Evolutionary conservation across 2,888 invertebrate species (phyloP).

Genomic region (Tetrapedia diversipes): DNA sequence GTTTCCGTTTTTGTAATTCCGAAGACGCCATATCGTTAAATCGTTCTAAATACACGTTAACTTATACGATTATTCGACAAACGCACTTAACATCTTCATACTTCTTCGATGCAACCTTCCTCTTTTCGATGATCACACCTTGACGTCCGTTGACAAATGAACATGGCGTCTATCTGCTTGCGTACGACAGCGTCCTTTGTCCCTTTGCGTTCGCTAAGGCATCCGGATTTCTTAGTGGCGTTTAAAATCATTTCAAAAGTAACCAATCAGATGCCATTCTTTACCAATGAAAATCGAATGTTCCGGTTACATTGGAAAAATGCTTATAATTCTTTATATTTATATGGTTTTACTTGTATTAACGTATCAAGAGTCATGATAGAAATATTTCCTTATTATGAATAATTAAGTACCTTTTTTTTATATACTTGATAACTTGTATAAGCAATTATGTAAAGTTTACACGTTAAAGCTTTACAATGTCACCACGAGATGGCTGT

Average conservation of each 20-base stretch:
- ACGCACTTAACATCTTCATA: conserved; percentile 49
- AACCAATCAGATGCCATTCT: conserved; percentile 31
- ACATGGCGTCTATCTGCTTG: conserved; percentile 75
- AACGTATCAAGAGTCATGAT: background rate
- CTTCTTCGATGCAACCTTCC: conserved; percentile 35
- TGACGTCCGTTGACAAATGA: conserved; percentile 78
- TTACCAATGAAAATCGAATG: background rate
- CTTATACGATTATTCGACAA: conserved; percentile 24
- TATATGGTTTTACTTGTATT: background rate
- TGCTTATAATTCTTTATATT: background rate
- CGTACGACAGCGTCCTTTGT: conserved; percentile 75
- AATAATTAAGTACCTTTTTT: background rate
- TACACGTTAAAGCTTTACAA: background rate
- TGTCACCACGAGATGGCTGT: conserved; percentile 25
- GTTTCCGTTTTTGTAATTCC: conserved; percentile 69
- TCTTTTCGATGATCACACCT: conserved; percentile 64
- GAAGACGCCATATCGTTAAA: conserved; percentile 61
- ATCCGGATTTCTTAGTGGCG: conserved; percentile 43
- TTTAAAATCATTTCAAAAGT: conserved; percentile 15
- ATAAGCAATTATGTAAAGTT: conserved; percentile 4
- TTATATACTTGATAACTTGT: background rate
- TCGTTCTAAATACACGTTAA: conserved; percentile 28
- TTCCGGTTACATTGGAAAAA: conserved; percentile 15
- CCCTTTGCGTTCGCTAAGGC: conserved; percentile 67
- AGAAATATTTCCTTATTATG: conserved; percentile 25